Percentiles rank a stretch among this genome's conserved stretches.
Conservation (phyloP, 53 echinoderm and acorn worm genomes). For the Astropecten irregularis region DNA sequence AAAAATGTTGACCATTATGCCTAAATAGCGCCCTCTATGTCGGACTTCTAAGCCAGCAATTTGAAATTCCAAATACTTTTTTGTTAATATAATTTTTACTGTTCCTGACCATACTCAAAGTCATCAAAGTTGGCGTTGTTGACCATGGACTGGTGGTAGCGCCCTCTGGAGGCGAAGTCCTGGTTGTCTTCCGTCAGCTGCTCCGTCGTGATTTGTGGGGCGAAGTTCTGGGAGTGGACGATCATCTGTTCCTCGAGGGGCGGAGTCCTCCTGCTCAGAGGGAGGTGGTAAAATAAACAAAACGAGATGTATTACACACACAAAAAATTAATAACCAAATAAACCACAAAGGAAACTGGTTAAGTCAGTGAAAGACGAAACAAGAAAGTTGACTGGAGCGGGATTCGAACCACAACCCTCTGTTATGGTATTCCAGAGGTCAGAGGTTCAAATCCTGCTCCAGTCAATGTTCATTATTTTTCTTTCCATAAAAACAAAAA, state of each 20-base stretch:
- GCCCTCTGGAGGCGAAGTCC: conserved; percentile 96
- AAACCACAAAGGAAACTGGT: neutral
- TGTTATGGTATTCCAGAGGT: too few species aligned
- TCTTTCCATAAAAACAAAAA: too few species aligned
- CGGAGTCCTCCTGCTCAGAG: conserved; percentile 63
- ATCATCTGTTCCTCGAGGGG: conserved; percentile 93
- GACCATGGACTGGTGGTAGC: conserved; percentile 94
- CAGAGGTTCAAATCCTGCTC: too few species aligned
- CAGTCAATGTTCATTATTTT: too few species aligned
- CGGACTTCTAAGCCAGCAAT: too few species aligned
- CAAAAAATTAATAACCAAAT: neutral
- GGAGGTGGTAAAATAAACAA: neutral
- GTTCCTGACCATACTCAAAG: conserved; percentile 68
- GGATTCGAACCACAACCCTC: too few species aligned
- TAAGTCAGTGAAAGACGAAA: neutral
- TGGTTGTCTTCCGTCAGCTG: conserved; percentile 96
- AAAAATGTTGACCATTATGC: too few species aligned
- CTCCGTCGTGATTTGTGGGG: conserved; percentile 84
- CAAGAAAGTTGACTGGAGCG: too few species aligned
- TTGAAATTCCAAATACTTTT: too few species aligned
- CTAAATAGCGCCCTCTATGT: too few species aligned
- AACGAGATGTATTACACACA: neutral
- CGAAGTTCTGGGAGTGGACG: conserved; percentile 73
- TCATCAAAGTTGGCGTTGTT: conserved; percentile 86
- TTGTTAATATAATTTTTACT: too few species aligned